Evolutionary conservation across 1,140 invertebrate genomes (phyloP).

Genomic region (Marisa cornuarietis): DNA sequence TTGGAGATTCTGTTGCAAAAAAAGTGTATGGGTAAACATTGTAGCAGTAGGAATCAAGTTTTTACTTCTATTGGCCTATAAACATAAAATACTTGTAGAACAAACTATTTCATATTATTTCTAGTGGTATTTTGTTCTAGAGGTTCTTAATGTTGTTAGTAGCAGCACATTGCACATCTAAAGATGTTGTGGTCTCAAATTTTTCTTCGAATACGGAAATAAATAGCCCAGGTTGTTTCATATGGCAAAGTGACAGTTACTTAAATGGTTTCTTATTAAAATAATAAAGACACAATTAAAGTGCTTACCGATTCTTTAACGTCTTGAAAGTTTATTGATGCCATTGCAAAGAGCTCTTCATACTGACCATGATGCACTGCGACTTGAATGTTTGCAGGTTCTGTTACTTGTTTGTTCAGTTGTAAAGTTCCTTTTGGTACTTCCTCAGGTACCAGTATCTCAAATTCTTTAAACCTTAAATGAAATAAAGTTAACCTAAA

Average conservation of each 20-base stretch:
- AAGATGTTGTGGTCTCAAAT: too few species aligned
- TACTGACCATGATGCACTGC: constrained; percentile 55
- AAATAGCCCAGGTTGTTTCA: too few species aligned
- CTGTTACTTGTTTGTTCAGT: constrained; percentile 17
- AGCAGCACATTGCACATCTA: too few species aligned
- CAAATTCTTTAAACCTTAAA: constrained; percentile 53
- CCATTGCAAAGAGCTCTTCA: constrained; percentile 60
- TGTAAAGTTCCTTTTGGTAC: constrained; percentile 28
- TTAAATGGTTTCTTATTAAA: too few species aligned
- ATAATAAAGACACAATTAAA: neutral
- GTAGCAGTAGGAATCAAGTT: neutral
- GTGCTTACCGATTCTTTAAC: constrained; percentile 47
- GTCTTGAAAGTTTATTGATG: constrained; percentile 59
- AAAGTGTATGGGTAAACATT: neutral
- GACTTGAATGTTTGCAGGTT: constrained; percentile 46
- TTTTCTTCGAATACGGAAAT: too few species aligned
- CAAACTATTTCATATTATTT: too few species aligned
- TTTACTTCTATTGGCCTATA: too few species aligned
- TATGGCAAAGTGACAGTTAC: too few species aligned
- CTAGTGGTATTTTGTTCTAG: too few species aligned
- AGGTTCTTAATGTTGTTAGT: too few species aligned
- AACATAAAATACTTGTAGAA: too few species aligned
- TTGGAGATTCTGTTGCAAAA: constrained; percentile 44
- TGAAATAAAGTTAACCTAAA: neutral
- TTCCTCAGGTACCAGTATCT: constrained; percentile 50